phyloP scores from a whole-genome alignment of 2,113 vertebrate species.

The Bujurquina vittata region DNA sequence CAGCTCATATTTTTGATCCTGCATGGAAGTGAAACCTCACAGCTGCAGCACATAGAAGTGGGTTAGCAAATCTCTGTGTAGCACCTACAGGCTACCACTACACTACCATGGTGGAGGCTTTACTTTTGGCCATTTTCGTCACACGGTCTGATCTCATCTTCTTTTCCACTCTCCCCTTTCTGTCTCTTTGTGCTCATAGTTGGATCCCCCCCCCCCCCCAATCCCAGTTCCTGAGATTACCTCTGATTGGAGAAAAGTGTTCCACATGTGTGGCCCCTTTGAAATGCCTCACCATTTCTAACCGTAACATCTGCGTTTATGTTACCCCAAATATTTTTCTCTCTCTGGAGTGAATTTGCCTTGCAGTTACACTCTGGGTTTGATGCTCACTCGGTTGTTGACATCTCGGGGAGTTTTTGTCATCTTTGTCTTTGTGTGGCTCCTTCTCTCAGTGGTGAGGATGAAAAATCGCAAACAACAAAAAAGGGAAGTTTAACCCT shows the following conservation, averaged over 20 bases:
- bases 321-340: conserved; percentile 34
- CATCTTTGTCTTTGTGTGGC: conserved; percentile 23
- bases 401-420: background rate
- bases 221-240: conserved; percentile 35
- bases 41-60: background rate
- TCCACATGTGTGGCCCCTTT: conserved; percentile 62
- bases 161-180: background rate
- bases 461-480: conserved; percentile 57
- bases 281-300: conserved; percentile 58
- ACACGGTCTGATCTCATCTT: background rate
- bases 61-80: background rate
- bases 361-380: conserved; percentile 28
- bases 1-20: no score
- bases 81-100: background rate
- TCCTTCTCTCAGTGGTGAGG: background rate
- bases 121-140: background rate
- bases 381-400: conserved; percentile 8
- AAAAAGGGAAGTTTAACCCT: conserved; percentile 67
- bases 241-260: conserved; percentile 46
- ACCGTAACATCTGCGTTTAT: conserved; percentile 72
- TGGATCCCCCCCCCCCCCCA: background rate
- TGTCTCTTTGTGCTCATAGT: conserved; percentile 14
- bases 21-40: background rate
- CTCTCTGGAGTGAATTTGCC: conserved; percentile 59
- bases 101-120: background rate